Base-by-base conservation (phyloP, 2,797 vertebrate genomes). In the Anomalospiza imberbis region DNA sequence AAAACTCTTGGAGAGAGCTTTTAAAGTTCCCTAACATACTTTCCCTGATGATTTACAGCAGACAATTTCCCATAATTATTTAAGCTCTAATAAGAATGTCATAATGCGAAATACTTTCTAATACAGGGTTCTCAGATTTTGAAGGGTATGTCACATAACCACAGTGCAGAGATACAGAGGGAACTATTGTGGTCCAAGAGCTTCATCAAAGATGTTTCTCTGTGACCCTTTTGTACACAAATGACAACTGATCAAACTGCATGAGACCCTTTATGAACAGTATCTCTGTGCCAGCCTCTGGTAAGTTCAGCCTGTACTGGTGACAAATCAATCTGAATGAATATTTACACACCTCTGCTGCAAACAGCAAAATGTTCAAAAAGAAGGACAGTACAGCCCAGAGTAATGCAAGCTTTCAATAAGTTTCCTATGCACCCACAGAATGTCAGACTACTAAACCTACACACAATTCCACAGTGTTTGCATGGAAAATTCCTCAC, bases 401-500 rank as follows among this genome's bases (percentile, higher is more conserved):
- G 75, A 88, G 78, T 38, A 86, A 84, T 29, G 38, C 36, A 57
- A 68, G 44, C 47, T 94, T 93, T 92, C 82, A 88, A 8, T 50
- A 89, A 60, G 38, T 72, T 89, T 89, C 82, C 87, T 88, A 34
- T 61, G 54, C 38, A 55, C 11, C 54, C 88, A 79, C 0, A 4
- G 77, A 90, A 89, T 47, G 58, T 73, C 62, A 89, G 74, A 47
- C 73, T 60, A 65, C 51, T 63, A 76, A 92, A 63, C 3, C 6
- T 13, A 63, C 71, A 88, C 12, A 86, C 70, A 96, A 51, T 76
- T 85, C 42, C 53, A 67, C 76, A 90, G 48, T 88, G 94, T 95
- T 90, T 2, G 12, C 75, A 94, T 1, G 24, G 76, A 94, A 96
- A 96, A 94, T 92, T 93, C 92, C 80, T 93, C 57, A 51, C 60